A percentile compares a stretch with the other conserved stretches of the same genome.
phyloP scores from a whole-genome alignment of 2,888 invertebrate genomes.

The Acrobasis suavella region DNA sequence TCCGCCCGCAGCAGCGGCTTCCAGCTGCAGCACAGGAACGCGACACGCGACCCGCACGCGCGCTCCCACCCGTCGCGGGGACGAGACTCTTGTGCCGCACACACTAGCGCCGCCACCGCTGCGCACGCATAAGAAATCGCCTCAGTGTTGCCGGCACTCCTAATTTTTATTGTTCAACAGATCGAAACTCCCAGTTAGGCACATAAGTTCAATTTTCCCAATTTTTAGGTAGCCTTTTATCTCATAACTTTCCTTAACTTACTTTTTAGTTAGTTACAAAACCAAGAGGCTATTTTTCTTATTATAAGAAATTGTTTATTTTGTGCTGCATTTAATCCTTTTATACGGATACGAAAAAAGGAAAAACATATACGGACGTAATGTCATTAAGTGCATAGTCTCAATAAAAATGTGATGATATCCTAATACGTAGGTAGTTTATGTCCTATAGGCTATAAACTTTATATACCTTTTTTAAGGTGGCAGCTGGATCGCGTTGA shows the following conservation, averaged over 20 bases:
- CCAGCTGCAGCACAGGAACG: constrained; percentile 50
- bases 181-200: neutral
- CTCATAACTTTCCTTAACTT: neutral
- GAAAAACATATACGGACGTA: neutral
- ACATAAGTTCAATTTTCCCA: constrained; percentile 9
- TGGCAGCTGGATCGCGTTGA: constrained; percentile 27
- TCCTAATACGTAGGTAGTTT: neutral
- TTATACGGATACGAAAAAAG: neutral
- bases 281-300: neutral
- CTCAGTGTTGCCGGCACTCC: constrained; percentile 49
- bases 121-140: constrained; percentile 51
- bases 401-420: too few relatives aligned
- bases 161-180: constrained; percentile 33
- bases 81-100: constrained; percentile 47
- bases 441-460: neutral
- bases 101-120: constrained; percentile 50
- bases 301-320: neutral
- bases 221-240: neutral
- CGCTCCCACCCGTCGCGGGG: constrained; percentile 60
- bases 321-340: too few relatives aligned
- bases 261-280: too few relatives aligned
- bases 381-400: too few relatives aligned
- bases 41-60: constrained; percentile 53
- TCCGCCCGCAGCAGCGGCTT: constrained; percentile 51
- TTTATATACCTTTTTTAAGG: constrained; percentile 11